phyloP scores from a whole-genome alignment of 37 sponge, comb jelly and placozoan genomes.

The Chondrilla cf. caribensis region DNA sequence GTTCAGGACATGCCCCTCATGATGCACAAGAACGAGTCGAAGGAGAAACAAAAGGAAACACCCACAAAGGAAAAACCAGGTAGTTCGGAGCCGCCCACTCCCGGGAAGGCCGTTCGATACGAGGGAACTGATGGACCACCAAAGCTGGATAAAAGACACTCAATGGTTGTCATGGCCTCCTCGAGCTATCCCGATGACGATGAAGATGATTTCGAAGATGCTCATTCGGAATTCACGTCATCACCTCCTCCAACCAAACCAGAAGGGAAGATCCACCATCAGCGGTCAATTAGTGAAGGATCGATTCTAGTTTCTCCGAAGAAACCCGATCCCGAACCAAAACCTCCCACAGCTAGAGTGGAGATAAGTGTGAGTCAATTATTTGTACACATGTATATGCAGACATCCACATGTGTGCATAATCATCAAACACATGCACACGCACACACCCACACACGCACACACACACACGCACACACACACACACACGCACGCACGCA shows the following conservation, averaged over 20 bases:
- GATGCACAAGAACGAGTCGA: neutral
- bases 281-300: slow-evolving; percentile 15
- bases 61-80: neutral
- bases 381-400: too few relatives aligned
- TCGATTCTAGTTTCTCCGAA: neutral
- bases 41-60: neutral
- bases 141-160: neutral
- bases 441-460: too few relatives aligned
- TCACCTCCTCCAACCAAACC: neutral
- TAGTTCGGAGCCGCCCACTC: neutral
- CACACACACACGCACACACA: too few relatives aligned
- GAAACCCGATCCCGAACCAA: neutral
- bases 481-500: too few relatives aligned
- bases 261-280: slow-evolving; percentile 12
- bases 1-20: slow-evolving; percentile 11
- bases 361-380: too few relatives aligned
- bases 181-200: neutral
- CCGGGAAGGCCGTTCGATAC: neutral
- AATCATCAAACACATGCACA: too few relatives aligned
- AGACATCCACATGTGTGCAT: too few relatives aligned
- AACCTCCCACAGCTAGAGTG: neutral
- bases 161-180: neutral
- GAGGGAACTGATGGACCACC: neutral
- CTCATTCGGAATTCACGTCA: neutral
- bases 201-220: slow-evolving; percentile 20